These are phyloP conservation scores for Etheostoma perlongum DNA, from an alignment of 2,797 vertebrate species.

Conservation along the genomic window DNA sequence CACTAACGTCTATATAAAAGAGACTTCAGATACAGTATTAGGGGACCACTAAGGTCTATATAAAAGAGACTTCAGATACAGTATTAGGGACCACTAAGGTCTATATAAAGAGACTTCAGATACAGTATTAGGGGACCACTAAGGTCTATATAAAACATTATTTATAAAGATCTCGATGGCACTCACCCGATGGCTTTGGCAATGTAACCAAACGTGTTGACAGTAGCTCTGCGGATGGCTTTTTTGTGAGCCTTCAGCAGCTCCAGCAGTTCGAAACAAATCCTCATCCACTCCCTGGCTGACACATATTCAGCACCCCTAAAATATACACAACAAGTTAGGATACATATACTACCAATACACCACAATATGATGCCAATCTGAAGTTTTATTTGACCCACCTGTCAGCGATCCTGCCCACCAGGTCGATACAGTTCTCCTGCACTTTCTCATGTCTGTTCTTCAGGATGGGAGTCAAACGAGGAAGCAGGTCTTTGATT, in stretches of 20 bases:
- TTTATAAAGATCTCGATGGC: background rate
- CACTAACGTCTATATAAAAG: too few species aligned
- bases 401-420: slow-evolving; percentile 98
- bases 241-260: slow-evolving; percentile 98
- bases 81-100: too few species aligned
- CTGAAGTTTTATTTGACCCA: slow-evolving; percentile 59
- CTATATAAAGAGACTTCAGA: too few species aligned
- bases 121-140: too few species aligned
- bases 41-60: too few species aligned
- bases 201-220: slow-evolving; percentile 99
- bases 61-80: too few species aligned
- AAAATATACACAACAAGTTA: slow-evolving; percentile 28
- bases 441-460: slow-evolving; percentile 99
- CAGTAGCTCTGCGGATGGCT: slow-evolving; percentile 97
- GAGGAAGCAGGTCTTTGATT: slow-evolving; percentile 97
- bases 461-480: slow-evolving; percentile 98
- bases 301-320: slow-evolving; percentile 99
- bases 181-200: slow-evolving; percentile 98
- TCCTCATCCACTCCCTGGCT: slow-evolving; percentile 99
- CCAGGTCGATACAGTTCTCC: slow-evolving; percentile 99
- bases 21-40: too few species aligned
- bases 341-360: accelerated
- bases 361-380: accelerated
- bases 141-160: too few species aligned
- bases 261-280: slow-evolving; percentile 98